Evolutionary conservation across 2,888 invertebrate genomes (phyloP).

Genomic region (Lamellibrachia satsuma): DNA sequence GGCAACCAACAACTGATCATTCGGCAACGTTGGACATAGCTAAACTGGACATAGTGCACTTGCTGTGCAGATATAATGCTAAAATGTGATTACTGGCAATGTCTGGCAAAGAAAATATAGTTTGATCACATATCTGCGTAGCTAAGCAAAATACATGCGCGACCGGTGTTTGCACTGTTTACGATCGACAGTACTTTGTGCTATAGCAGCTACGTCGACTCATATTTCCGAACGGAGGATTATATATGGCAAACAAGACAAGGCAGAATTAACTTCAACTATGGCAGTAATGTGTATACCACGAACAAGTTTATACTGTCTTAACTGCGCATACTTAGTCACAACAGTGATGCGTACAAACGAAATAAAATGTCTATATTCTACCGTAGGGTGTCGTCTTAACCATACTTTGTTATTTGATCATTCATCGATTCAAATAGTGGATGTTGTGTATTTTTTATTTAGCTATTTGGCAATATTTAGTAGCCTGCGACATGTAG

Average conservation of each 20-base stretch:
- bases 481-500: neutral
- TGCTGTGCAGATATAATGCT: neutral
- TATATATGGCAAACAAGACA: neutral
- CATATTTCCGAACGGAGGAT: neutral
- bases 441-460: too few relatives aligned
- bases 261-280: neutral
- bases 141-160: neutral
- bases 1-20: neutral
- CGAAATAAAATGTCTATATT: too few relatives aligned
- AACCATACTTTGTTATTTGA: neutral
- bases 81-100: neutral
- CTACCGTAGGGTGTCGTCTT: neutral
- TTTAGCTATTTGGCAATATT: neutral
- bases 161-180: neutral
- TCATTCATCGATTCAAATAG: neutral
- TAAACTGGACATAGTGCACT: neutral
- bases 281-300: neutral
- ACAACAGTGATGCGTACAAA: neutral
- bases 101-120: neutral
- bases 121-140: neutral
- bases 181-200: neutral
- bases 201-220: neutral
- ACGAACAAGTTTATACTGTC: neutral
- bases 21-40: neutral
- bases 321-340: neutral